Evolutionary conservation across 2,797 vertebrate genomes (phyloP), one percentile per base, ranked within the genome.

Genomic region (Pipistrellus nathusii): DNA sequence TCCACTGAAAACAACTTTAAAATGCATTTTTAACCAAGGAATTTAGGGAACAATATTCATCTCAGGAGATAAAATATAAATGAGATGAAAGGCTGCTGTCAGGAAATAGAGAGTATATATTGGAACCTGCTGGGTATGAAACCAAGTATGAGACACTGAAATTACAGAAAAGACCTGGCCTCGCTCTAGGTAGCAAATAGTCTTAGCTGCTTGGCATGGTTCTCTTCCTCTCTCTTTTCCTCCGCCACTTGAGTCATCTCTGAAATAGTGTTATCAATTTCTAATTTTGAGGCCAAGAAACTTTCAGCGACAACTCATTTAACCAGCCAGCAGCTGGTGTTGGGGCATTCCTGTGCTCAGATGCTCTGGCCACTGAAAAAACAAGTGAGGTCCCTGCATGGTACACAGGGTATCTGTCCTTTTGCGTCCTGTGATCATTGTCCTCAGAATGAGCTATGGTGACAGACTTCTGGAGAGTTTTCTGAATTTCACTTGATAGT

Each of bases 101-200:
- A 86, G 88, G 75, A 48, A 32, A 75, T 46, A 1, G 72, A 80
- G 30, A 69, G 57, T 51, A 51, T 87, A 91, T 91, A 62, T 94
- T 87, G 30, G 84, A 88, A 64, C 73, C 85, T 77, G 44, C 84
- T 94, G 87, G 9, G 32, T 55, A 21, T 27, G 86, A 95, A 95
- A 69, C 51, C 72, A 73, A 94, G 71, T 53, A 30, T 0, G 1
- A 82, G 81, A 46, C 32, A 71, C 76, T 85, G 95, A 94, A 92
- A 91, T 92, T 68, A 81, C 35, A 72, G 41, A 75, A 20, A 53
- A 4, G 27, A 30, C 30, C 66, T 46, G 35, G 51, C 76, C 59
- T 93, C 20, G 0, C 81, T 71, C 78, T 46, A 32, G 81, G 46
- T 38, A 68, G 57, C 88, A 77, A 55, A 25, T 3, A 41, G 17